Base-by-base conservation (phyloP, 2,888 invertebrate genomes). In the Drosophila mulleri region DNA sequence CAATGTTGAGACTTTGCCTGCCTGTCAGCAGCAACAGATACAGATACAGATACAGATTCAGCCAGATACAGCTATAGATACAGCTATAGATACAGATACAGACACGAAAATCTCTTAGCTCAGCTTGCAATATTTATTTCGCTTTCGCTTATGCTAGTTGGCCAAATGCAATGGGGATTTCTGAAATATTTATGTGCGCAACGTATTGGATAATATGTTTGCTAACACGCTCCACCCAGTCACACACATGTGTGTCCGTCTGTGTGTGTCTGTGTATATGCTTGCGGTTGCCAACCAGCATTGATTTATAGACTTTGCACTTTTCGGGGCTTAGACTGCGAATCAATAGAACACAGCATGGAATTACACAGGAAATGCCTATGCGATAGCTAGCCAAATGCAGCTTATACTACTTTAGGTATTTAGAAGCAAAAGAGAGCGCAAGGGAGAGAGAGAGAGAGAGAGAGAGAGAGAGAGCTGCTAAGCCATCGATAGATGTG, bases 131-230 rank as follows among this genome's bases (percentile, higher is more conserved):
- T 65, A 62, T 69, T 69, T 62, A 60, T 69, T 76, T 69, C 61
- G 63, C 23, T 52, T 70, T 74, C 59, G 69, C 59, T 11, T 58
- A 70, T 61, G 44, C 44, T 29, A 44, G 48, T 66, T 52, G 59
- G 72, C 54, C 20, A 60, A 77, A 77, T 67, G 78, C 73, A 78
- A 78, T 78, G 59, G 67, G 72, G 67, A 58, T 58, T 75, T 53
- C 37, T 53, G 56, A 77, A 78, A 72, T 67, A 53, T 67, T 11
- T 29, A 11, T 47, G 56, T 47, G 41, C 47, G 72, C 71, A 62
- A 75, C 63, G 72, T 67, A 72, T 75, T 75, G 37, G 60, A 78
- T 75, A 75, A 75, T 64, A 59, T 75, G 73, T 78, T 75, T 72
- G 73, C 62, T 29, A 78, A 78, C 78, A 67, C 72, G 61, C 45